phyloP scores from a whole-genome alignment of 1,140 invertebrate genomes.

The Drosophila chauvacae region DNA sequence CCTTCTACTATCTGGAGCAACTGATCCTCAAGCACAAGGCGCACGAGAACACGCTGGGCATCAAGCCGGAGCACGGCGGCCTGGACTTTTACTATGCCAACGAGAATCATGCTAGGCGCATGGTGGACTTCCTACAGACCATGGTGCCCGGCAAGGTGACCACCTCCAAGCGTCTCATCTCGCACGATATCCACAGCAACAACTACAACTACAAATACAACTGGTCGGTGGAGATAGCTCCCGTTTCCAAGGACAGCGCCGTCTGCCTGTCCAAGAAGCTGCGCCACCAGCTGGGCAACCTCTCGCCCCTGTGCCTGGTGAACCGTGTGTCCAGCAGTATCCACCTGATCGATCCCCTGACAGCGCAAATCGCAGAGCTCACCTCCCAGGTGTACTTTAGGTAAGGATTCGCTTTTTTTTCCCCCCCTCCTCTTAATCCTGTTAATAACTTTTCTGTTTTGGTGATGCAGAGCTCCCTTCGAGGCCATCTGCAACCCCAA shows the following conservation, averaged over 20 bases:
- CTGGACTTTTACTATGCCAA: constrained; percentile 97
- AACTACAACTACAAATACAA: constrained; percentile 98
- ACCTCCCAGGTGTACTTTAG: constrained; percentile 93
- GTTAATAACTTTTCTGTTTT: background rate
- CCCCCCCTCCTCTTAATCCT: fast-evolving
- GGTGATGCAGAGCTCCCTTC: constrained; percentile 88
- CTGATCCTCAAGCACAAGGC: constrained; percentile 97
- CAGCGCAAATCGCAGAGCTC: constrained; percentile 96
- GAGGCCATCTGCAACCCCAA: constrained; percentile 94
- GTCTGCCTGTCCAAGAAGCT: constrained; percentile 96
- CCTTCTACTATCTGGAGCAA: constrained; percentile 99
- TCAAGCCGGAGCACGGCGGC: constrained; percentile 97
- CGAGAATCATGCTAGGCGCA: constrained; percentile 96
- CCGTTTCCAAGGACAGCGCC: constrained; percentile 98
- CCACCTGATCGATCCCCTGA: constrained; percentile 96
- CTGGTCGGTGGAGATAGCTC: constrained; percentile 97
- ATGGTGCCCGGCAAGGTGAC: constrained; percentile 94
- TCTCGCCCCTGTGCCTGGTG: constrained; percentile 95
- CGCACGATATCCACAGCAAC: constrained; percentile 98
- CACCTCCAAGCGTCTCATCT: constrained; percentile 97
- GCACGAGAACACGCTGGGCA: constrained; percentile 95
- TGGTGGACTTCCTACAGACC: constrained; percentile 96
- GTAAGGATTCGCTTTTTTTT: background rate
- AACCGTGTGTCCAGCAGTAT: constrained; percentile 94
- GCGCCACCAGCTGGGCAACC: constrained; percentile 95